A percentile compares a stretch with the other conserved stretches of the same genome.
These are phyloP conservation scores for Brachylomia viminalis DNA, from an alignment of 2,888 invertebrate species.

Conservation along the genomic window DNA sequence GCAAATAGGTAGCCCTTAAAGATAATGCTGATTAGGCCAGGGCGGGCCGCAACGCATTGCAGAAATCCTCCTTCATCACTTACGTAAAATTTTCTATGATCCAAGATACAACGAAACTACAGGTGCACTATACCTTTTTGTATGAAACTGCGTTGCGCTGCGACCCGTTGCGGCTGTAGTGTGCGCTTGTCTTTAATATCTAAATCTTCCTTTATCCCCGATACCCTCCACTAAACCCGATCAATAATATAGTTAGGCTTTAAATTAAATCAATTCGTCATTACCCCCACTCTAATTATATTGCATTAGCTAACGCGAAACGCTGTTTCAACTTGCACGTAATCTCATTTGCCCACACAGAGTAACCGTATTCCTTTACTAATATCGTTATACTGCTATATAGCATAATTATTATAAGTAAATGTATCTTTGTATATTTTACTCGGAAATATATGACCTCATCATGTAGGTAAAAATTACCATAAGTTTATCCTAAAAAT, in stretches of 20 bases:
- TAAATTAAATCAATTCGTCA: constrained; percentile 57
- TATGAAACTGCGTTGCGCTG: too few relatives aligned
- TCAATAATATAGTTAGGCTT: constrained; percentile 44
- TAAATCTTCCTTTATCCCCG: background rate
- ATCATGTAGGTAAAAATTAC: too few relatives aligned
- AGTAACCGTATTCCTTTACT: constrained; percentile 58
- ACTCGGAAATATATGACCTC: too few relatives aligned
- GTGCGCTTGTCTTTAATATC: background rate
- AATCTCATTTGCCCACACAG: constrained; percentile 59
- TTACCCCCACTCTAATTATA: constrained; percentile 56
- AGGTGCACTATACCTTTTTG: too few relatives aligned
- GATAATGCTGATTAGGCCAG: too few relatives aligned
- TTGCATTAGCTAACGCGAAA: constrained; percentile 62
- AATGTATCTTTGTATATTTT: constrained; percentile 47
- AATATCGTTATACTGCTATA: constrained; percentile 53
- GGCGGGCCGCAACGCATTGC: too few relatives aligned
- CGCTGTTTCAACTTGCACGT: constrained; percentile 60
- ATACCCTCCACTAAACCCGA: constrained; percentile 18
- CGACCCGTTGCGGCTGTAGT: background rate
- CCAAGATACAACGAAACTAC: too few relatives aligned
- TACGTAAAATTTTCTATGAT: too few relatives aligned
- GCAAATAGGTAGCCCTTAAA: too few relatives aligned
- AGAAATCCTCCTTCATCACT: too few relatives aligned
- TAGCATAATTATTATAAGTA: constrained; percentile 30
- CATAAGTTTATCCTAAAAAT: background rate